phyloP scores from a whole-genome alignment of 2,888 invertebrate species.

The Drosophila demipolita region DNA sequence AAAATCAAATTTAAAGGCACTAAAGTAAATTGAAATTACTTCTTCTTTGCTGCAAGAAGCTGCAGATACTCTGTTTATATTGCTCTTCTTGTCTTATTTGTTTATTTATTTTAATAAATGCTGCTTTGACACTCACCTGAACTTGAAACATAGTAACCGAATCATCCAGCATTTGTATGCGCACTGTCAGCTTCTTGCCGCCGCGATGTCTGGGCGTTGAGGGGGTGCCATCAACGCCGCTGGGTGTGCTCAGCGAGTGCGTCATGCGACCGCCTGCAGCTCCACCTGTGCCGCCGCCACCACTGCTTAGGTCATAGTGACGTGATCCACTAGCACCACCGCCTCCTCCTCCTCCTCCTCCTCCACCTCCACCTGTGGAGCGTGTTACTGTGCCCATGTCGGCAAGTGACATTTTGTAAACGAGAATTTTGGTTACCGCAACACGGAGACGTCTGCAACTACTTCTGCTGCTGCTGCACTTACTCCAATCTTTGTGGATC shows the following conservation, averaged over 20 bases:
- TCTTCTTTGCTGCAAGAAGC: background rate
- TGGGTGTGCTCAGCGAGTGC: conserved; percentile 93
- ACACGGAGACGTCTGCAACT: conserved; percentile 16
- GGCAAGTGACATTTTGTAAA: conserved; percentile 84
- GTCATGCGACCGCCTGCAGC: conserved; percentile 88
- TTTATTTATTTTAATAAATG: background rate
- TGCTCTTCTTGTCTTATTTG: background rate
- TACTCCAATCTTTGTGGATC: conserved; percentile 25
- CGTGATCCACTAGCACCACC: conserved; percentile 51
- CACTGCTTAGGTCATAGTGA: conserved; percentile 52
- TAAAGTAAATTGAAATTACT: background rate
- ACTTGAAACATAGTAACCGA: conserved; percentile 96
- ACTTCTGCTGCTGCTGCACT: conserved; percentile 27
- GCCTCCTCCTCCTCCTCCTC: conserved; percentile 53
- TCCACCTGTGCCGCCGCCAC: conserved; percentile 60
- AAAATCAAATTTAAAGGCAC: background rate
- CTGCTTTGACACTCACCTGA: conserved; percentile 88
- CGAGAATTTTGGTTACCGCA: conserved; percentile 72
- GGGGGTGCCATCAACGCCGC: conserved; percentile 90
- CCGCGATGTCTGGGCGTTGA: conserved; percentile 93
- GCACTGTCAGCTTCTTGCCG: conserved; percentile 95
- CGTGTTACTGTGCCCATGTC: conserved; percentile 83
- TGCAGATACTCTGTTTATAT: background rate
- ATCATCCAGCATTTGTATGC: conserved; percentile 96
- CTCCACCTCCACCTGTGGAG: conserved; percentile 60